phyloP scores from a whole-genome alignment of 2,888 invertebrate species.

The Hyalella azteca region DNA sequence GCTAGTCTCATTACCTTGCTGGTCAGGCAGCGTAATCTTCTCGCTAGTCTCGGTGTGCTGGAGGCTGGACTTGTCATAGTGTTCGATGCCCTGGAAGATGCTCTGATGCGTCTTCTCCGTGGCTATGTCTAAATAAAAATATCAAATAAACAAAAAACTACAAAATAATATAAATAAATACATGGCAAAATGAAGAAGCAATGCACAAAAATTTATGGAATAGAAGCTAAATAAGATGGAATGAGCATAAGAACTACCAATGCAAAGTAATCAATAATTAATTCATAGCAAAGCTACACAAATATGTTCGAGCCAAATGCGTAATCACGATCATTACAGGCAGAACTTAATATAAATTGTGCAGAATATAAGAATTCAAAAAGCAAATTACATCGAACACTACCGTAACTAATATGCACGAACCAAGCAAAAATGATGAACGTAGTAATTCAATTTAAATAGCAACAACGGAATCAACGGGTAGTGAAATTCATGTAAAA shows the following conservation, averaged over 20 bases:
- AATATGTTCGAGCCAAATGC: not conserved
- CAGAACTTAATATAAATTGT: too few species aligned
- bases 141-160: not conserved
- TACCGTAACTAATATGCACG: too few species aligned
- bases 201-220: not conserved
- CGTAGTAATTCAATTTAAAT: too few species aligned
- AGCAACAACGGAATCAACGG: too few species aligned
- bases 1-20: conserved; percentile 58
- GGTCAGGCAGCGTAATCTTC: conserved; percentile 59
- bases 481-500: too few species aligned
- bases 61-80: conserved; percentile 58
- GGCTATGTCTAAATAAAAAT: conserved; percentile 56
- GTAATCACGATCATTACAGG: too few species aligned
- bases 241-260: not conserved
- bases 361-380: too few species aligned
- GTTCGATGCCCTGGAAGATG: conserved; percentile 59
- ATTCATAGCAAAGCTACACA: not conserved
- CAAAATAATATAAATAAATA: not conserved
- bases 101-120: conserved; percentile 60
- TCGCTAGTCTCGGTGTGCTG: conserved; percentile 58
- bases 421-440: too few species aligned
- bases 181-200: not conserved
- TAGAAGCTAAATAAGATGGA: not conserved
- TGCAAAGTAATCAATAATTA: not conserved
- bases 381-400: too few species aligned